Base-by-base conservation (phyloP, 2,888 invertebrate genomes). In the Rotaria sp. region DNA sequence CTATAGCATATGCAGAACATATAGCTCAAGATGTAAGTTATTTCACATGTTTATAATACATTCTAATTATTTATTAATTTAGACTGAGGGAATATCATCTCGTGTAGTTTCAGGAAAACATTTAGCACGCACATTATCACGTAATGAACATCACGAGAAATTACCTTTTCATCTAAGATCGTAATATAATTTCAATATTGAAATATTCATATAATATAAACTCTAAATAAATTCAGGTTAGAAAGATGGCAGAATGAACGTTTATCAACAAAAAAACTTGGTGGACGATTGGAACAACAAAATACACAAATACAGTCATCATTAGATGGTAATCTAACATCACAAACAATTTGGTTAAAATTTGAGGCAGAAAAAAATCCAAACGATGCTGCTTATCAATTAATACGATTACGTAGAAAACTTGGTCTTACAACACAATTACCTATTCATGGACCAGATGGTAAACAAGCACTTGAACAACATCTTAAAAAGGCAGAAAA, bases 381-480 rank as follows among this genome's bases (percentile, higher is more conserved):
- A n/a, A 48, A 38, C 2, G 86, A 86, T 74, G 84, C 86, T 84
- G 84, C 84, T 5, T 35, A 57, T 67, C 86, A 86, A 50, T 84
- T 86, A 24, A 84, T 86, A 15, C 48, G 50, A 67, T 84, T 84
- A 50, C 57, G 86, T 50, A 86, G 84, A 84, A 84, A 67, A 50
- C 84, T 86, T 67, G 86, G 86, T 38, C 84, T 84, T 52, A 67
- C 67, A 26, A 86, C 84, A 35, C 67, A 84, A 59, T 26, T 86
- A 67, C 86, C 86, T 59, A 35, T 86, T 18, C 84, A 84, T 67
- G 86, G 86, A 13, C 59, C 59, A 18, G 86, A 84, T 13, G 67
- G 84, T 35, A 84, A 84, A 84, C 84, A 74, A 84, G 84, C 74
- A 35, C 30, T 86, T 11, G 50, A 48, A 50, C 48, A 84, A 18